Base-by-base conservation (phyloP, 2,113 vertebrate genomes). In the Ginglymostoma cirratum region DNA sequence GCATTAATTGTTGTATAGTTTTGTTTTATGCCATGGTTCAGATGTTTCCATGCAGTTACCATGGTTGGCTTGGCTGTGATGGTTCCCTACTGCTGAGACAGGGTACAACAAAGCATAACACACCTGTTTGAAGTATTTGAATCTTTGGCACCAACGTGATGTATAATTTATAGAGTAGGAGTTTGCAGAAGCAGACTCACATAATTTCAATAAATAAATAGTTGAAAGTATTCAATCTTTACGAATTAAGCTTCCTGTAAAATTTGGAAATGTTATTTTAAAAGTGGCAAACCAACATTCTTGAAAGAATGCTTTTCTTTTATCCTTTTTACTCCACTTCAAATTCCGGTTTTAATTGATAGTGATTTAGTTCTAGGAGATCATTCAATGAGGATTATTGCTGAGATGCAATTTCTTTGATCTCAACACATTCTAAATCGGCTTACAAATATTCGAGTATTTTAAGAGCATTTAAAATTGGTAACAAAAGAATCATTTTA, bases 1-100 rank as follows among this genome's bases (percentile, higher is more conserved):
- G n/a, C 89, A 93, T 93, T 66, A 93, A 93, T 93, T 93, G 89
- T 67, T n/a, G 34, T 42, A 30, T 34, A 66, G 17, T n/a, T 93
- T n/a, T 66, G 21, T 45, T 93, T 66, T 67, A 61, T 93, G 89
- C n/a, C 61, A 6, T 65, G 89, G 34, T 93, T 93, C 61, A 67
- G 61, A 93, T 38, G 30, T 65, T 61, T 61, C 34, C 87, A 65
- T 30, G 89, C 89, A 67, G 89, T 15, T 70, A 67, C 23, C 23
- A 61, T 8, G 66, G 42, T 52, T 34, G n/a, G 69, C 24, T 95
- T 52, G 27, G 19, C 45, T 70, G 21, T 30, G 67, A 67, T 70
- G n/a, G n/a, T 48, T 70, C 14, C 66, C 66, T 70, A 95, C 93
- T 48, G 93, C 93, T 70, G 94, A 95, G 38, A 34, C 42, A 72